A percentile compares a stretch with the other conserved stretches of the same genome.
Conservation (phyloP, 1,140 invertebrate genomes). For the Myzus persicae region DNA sequence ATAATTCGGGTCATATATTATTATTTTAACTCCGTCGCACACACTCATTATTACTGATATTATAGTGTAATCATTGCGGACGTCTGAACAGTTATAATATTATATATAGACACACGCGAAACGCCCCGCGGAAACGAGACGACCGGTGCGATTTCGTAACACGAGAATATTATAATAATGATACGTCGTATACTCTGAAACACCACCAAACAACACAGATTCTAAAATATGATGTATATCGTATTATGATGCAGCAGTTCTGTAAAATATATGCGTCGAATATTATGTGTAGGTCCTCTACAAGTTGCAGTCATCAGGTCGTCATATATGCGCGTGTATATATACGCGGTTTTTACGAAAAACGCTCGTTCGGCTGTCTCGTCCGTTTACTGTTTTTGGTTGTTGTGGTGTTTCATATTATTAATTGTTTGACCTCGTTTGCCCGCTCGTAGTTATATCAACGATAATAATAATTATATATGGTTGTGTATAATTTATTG, state of each 20-base stretch:
- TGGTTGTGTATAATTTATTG: neutral
- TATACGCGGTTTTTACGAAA: too few relatives aligned
- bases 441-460: neutral
- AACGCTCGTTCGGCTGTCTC: neutral
- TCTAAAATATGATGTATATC: too few relatives aligned
- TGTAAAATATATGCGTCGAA: neutral
- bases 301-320: too few relatives aligned
- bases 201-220: neutral
- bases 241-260: neutral
- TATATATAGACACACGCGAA: neutral
- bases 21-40: neutral
- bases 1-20: neutral
- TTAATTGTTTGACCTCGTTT: neutral
- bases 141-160: neutral
- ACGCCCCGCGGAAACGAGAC: neutral
- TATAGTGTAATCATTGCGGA: neutral
- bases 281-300: too few relatives aligned
- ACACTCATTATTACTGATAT: neutral
- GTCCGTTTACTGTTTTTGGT: neutral
- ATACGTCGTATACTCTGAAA: neutral
- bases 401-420: too few relatives aligned
- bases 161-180: neutral
- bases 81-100: constrained; percentile 5
- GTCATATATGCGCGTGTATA: too few relatives aligned
- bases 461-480: neutral